Evolutionary conservation across 2,797 vertebrate genomes (phyloP), one percentile per base, ranked within the genome.

Genomic region (Lophotriccus pileatus): DNA sequence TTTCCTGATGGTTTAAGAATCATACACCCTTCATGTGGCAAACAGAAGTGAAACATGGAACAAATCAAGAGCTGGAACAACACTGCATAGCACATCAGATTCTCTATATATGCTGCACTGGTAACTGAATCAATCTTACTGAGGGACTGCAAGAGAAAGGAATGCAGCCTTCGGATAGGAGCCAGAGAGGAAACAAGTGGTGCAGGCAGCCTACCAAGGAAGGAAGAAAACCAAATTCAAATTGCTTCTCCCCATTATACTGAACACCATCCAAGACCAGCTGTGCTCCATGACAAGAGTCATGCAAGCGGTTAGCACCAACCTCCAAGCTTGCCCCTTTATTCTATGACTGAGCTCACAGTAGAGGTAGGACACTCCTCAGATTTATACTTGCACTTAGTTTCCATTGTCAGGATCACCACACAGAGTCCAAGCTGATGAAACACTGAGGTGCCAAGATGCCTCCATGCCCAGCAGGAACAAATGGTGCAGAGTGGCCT

Each of bases 21-120:
- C 85, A 84, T 68, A 95, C 77, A 90, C 89, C 70, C 87, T 96
- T 94, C 93, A 96, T 87, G 87, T 95, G 94, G 95, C 83, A 84
- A 94, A 95, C 93, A 95, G 93, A 93, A 97, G 85, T 93, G 93
- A 94, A 95, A 90, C 94, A 68, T 91, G 94, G 96, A 97, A 97
- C 83, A 90, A 94, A 97, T 96, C 94, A 96, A 93, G 83, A 95
- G 87, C 93, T 97, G 94, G 89, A 96, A 93, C 59, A 84, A 87
- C 64, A 47, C 56, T 41, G 63, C 80, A 79, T 59, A 95, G 89
- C 67, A 87, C 74, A 52, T 88, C 83, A 93, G 67, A 87, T 63
- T 76, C 77, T 46, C 89, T 93, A 28, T 76, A 39, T 70, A 80
- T 20, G 83, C 80, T 59, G 63, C 83, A 70, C 67, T 76, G 80